Conservation (phyloP, 2,888 invertebrate species). For the Drosophila borealis region DNA sequence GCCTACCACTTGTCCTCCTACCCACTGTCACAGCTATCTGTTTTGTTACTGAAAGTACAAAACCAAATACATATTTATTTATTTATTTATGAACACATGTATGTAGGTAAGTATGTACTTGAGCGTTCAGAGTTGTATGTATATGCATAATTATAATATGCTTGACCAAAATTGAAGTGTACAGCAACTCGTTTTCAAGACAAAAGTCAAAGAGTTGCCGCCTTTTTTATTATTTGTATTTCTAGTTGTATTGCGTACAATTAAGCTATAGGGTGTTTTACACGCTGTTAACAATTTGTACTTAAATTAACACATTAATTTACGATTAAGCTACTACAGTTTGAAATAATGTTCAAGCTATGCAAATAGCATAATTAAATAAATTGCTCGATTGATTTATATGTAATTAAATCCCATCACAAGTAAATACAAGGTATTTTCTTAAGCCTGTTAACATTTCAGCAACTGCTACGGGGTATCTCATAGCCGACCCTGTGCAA, state of each 20-base stretch:
- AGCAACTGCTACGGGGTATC: conserved; percentile 13
- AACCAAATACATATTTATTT: conserved; percentile 17
- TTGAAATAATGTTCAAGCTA: not conserved
- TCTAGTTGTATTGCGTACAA: not conserved
- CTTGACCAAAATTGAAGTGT: conserved; percentile 72
- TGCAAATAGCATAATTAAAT: not conserved
- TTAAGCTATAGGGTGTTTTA: conserved; percentile 7
- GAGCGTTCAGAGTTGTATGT: conserved; percentile 12
- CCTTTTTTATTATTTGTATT: conserved; percentile 37
- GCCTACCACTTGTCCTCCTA: conserved; percentile 70
- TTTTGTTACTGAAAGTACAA: conserved; percentile 36
- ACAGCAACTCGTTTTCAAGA: conserved; percentile 65
- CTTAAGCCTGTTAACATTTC: not conserved
- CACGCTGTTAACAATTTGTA: too few species aligned
- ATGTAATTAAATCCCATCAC: not conserved
- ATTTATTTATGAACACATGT: not conserved
- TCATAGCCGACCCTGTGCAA: conserved; percentile 5
- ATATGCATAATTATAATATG: conserved; percentile 61
- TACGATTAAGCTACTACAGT: too few species aligned
- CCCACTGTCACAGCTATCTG: conserved; percentile 50
- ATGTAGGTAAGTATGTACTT: conserved; percentile 9
- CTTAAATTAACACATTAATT: too few species aligned
- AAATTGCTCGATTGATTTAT: not conserved
- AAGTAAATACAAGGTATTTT: not conserved
- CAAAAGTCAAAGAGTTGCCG: conserved; percentile 67